Evolutionary conservation across 2,888 invertebrate species (phyloP), one percentile per base, ranked within the genome.

Genomic region (Flexamia atlantica): DNA sequence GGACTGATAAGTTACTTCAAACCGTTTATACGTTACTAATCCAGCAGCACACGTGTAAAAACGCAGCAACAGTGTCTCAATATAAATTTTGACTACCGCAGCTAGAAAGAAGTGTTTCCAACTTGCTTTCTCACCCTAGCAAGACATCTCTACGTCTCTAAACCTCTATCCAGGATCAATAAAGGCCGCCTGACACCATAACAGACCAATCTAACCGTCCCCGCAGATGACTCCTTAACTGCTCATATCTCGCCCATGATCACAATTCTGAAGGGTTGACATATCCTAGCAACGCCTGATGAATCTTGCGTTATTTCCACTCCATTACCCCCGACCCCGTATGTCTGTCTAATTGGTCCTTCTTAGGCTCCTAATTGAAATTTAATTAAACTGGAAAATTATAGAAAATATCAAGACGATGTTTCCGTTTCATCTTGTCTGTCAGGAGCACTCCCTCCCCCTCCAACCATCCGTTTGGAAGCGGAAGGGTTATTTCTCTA

Each of bases 371-470:
- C 79, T 79, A 79, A 79, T 79, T 79, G 79, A 79, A 79, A 79
- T 79, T 79, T 79, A 79, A 79, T 79, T 79, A 79, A 79, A 79
- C 53, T 79, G 28, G 32, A 79, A 79, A 79, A 79, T 79, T 79
- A 79, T 57, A 79, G 79, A 79, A 79, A 79, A 79, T 79, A 79
- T 79, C 79, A 57, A 79, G 53, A 57, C 50, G 79, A 79, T 79
- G 79, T 79, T 79, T 30, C 79, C 79, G 79, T 79, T 79, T 79
- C 79, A 79, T 79, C 79, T 79, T 50, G 53, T 57, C 79, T 79
- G 79, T 79, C 79, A 57, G 79, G 28, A n/a, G 32, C 79, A 57
- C 23, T 79, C 20, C 7, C 28, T 25, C 50, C 76, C 12, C 23
- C 23, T 32, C 46, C n/a, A 9, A n/a, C 74, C 20, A n/a, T 2